Base-by-base conservation (phyloP, 2,888 invertebrate species). In the Cephus spinipes region DNA sequence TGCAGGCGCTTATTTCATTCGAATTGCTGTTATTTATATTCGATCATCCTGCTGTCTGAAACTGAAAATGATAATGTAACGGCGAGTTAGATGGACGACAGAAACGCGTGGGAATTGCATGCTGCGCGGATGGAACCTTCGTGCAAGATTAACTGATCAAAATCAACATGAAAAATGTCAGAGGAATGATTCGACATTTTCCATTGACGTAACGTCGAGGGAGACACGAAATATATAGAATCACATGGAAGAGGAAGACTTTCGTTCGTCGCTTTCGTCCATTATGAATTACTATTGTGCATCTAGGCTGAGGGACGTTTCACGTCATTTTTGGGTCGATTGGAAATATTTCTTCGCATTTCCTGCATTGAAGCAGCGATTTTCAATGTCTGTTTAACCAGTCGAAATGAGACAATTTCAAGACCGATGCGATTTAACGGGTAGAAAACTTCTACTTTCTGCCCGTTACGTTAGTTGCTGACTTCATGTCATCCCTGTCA, bases 131-230 rank as follows among this genome's bases (percentile, higher is more conserved):
- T 55, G 2, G 55, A 23, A 55, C 23, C 23, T 55, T 23, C 55
- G 23, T 23, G 23, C 23, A 55, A 75, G 78, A 78, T 76, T 76
- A 78, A 73, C 78, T 68, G 75, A 78, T 78, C 73, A 75, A 69
- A 69, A 75, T 40, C 77, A 69, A 33, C 77, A 73, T 75, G 78
- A 78, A 75, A 78, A 78, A 78, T 78, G 73, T 68, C 75, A 40
- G 36, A 35, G 30, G 55, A 76, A 76, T 78, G 78, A 78, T 4
- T 71, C 71, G 31, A 4, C 71, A 23, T 31, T 71, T 71, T 71
- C 23, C 55, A 55, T 55, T 55, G 55, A 55, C 23, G 9, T 23
- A 15, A 23, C 23, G 55, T 55, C 55, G 55, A 55, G 55, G 55
- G 55, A 4, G 55, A 55, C 9, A 55, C 55, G 23, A 55, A 55